A percentile compares a stretch with the other conserved stretches of the same genome.
These are phyloP conservation scores for Beris chalybata DNA, from an alignment of 2,888 invertebrate species.

Conservation along the genomic window DNA sequence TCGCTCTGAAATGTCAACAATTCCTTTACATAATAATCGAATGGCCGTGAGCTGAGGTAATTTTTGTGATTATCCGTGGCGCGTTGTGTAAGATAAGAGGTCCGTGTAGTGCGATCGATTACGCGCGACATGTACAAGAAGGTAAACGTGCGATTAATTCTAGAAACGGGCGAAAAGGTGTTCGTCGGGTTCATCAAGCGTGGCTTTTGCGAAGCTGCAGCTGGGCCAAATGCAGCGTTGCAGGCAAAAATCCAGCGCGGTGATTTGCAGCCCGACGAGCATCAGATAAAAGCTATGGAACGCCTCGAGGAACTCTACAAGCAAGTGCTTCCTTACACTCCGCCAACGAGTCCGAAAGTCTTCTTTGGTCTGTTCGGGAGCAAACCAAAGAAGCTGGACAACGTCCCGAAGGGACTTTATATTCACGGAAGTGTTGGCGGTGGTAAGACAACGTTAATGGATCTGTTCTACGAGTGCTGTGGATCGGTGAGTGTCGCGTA, in stretches of 20 bases:
- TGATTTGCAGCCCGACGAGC: slow-evolving; percentile 66
- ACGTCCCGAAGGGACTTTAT: slow-evolving; percentile 78
- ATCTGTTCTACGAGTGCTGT: slow-evolving; percentile 87
- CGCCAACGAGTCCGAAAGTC: slow-evolving; percentile 48
- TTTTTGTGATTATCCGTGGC: too few relatives aligned
- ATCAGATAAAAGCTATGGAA: slow-evolving; percentile 72
- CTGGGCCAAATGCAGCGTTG: slow-evolving; percentile 62
- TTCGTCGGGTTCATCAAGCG: neutral
- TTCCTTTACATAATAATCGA: too few relatives aligned
- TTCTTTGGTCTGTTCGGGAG: slow-evolving; percentile 44
- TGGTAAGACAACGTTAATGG: slow-evolving; percentile 99
- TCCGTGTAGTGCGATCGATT: too few relatives aligned
- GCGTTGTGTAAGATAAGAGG: too few relatives aligned
- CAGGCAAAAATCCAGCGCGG: slow-evolving; percentile 63
- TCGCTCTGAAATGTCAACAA: too few relatives aligned
- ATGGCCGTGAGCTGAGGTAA: too few relatives aligned
- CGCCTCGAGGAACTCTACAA: slow-evolving; percentile 71
- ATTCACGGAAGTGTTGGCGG: slow-evolving; percentile 90
- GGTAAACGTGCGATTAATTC: neutral
- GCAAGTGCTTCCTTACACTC: slow-evolving; percentile 64
- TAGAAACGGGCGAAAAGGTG: neutral
- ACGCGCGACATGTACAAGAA: too few relatives aligned
- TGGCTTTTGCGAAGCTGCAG: neutral
- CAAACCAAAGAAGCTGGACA: slow-evolving; percentile 42
- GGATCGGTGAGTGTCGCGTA: slow-evolving; percentile 52